A percentile compares a stretch with the other conserved stretches of the same genome.
phyloP scores from a whole-genome alignment of 2,113 vertebrate genomes.

The Atractosteus spatula region DNA sequence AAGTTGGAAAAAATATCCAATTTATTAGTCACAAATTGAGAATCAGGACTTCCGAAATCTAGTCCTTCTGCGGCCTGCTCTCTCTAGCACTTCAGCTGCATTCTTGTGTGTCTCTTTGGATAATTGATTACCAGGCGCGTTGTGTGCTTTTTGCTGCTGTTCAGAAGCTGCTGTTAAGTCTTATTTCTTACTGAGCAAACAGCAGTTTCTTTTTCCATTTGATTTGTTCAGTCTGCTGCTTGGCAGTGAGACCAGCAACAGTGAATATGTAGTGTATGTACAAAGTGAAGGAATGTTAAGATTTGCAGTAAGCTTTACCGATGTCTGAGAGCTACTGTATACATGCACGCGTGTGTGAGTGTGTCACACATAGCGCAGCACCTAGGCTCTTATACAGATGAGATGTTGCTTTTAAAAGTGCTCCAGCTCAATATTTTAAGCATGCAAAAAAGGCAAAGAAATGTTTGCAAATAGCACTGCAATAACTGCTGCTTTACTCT shows the following conservation, averaged over 20 bases:
- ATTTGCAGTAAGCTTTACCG: not conserved
- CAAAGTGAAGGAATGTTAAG: not conserved
- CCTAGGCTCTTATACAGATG: conserved; percentile 34
- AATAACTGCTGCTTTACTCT: not conserved
- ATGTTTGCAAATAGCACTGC: not conserved
- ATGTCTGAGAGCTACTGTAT: not conserved
- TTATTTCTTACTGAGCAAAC: conserved; percentile 17
- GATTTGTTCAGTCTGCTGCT: not conserved
- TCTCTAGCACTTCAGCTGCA: conserved; percentile 9
- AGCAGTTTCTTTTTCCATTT: not conserved
- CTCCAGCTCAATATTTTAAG: not conserved
- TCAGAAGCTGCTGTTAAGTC: conserved; percentile 23
- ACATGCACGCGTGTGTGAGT: conserved; percentile 11
- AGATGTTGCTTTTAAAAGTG: conserved; percentile 19
- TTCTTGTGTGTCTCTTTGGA: conserved; percentile 29
- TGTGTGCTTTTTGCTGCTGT: conserved; percentile 26
- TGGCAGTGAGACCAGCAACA: not conserved
- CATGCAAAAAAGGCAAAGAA: not conserved
- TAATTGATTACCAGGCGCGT: conserved; percentile 26
- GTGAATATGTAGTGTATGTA: not conserved
- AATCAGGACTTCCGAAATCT: not conserved
- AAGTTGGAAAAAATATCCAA: not conserved
- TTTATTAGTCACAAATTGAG: not conserved
- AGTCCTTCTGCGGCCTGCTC: not conserved
- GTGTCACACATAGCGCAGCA: conserved; percentile 30